These are phyloP conservation scores for Erpetoichthys calabaricus DNA, from an alignment of 2,797 vertebrate genomes.

Conservation along the genomic window DNA sequence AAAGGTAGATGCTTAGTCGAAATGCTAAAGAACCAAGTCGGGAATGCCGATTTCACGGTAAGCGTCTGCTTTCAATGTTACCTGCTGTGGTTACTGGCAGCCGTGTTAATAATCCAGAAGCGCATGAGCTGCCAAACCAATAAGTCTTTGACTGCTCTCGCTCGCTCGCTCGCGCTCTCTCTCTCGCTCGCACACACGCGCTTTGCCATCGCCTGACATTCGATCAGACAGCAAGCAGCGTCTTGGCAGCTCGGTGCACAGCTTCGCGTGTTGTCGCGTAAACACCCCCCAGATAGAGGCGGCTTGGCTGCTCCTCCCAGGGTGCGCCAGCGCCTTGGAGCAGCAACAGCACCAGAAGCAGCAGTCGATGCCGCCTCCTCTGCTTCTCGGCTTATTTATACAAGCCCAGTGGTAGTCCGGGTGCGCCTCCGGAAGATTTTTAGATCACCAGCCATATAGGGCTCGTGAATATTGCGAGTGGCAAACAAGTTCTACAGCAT, in stretches of 20 bases:
- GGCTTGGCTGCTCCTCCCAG: not conserved
- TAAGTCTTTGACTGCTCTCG: no score
- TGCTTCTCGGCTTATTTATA: no score
- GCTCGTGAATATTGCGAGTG: no score
- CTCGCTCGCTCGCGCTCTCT: no score
- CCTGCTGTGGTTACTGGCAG: conserved; percentile 9
- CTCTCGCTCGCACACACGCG: no score
- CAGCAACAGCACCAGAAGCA: no score
- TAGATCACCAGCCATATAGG: no score
- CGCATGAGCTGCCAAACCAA: not conserved
- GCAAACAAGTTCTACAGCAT: no score
- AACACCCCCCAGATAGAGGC: not conserved
- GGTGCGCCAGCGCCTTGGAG: not conserved
- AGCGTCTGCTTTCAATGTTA: conserved; percentile 7
- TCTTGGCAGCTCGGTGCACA: not conserved
- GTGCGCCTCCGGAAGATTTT: no score
- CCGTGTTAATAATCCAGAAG: conserved; percentile 1
- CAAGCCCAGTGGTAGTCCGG: no score
- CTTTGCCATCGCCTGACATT: no score
- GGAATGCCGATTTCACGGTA: conserved; percentile 8
- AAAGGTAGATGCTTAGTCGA: not conserved
- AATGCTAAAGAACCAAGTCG: conserved; percentile 12
- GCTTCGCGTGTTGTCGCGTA: not conserved
- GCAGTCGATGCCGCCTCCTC: no score
- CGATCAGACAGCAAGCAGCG: not conserved